Evolutionary conservation across 2,797 vertebrate genomes (phyloP).

Genomic region (Sebastes elongatus): DNA sequence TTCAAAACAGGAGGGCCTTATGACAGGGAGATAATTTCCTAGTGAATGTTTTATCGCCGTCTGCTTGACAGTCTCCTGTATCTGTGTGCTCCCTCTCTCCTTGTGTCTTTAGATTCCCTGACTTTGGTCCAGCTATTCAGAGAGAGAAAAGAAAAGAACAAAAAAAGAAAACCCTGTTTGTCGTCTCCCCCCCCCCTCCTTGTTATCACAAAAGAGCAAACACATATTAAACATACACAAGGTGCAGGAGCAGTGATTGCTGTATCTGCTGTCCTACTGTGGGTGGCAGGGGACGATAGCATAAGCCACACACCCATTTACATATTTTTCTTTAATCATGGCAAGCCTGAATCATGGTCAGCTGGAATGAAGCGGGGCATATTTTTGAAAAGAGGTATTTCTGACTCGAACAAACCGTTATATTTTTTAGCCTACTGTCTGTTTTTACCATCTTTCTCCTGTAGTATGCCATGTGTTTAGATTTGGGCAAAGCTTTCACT

Average conservation of each 20-base stretch:
- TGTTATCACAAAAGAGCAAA: constrained; percentile 75
- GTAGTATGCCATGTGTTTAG: constrained; percentile 1
- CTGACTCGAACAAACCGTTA: neutral
- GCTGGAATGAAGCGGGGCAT: constrained; percentile 34
- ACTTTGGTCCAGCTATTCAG: constrained; percentile 71
- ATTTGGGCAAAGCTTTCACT: constrained; percentile 1
- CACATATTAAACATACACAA: constrained; percentile 71
- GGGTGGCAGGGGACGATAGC: constrained; percentile 74
- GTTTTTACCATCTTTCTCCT: constrained; percentile 8
- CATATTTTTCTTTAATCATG: constrained; percentile 74
- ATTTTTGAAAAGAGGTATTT: constrained; percentile 45
- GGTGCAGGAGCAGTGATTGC: constrained; percentile 73
- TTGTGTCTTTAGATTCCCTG: constrained; percentile 71
- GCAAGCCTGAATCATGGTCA: constrained; percentile 65
- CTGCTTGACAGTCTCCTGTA: constrained; percentile 64
- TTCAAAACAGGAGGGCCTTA: constrained; percentile 73
- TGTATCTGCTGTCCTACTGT: constrained; percentile 73
- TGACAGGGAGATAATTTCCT: constrained; percentile 73
- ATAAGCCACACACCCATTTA: constrained; percentile 72
- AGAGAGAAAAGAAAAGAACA: neutral
- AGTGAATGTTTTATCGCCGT: constrained; percentile 69
- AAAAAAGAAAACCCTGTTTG: constrained; percentile 48
- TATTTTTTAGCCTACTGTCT: neutral
- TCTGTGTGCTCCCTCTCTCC: constrained; percentile 46
- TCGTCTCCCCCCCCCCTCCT: constrained; percentile 17